Conservation (phyloP, 2,888 invertebrate genomes). For the Agonopterix heracliana region DNA sequence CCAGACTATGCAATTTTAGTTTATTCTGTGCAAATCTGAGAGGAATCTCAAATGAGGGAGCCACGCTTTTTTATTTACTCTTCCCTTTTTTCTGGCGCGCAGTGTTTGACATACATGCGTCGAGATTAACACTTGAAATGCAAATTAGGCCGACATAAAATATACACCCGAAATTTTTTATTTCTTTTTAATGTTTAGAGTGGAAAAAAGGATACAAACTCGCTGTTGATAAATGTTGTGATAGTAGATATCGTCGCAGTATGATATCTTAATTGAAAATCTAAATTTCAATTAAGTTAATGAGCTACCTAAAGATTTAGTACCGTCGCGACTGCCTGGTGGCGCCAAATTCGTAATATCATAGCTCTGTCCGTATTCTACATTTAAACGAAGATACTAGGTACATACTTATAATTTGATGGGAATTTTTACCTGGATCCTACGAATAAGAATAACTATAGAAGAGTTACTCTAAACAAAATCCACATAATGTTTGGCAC, state of each 20-base stretch:
- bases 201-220: not conserved
- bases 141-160: constrained; percentile 9
- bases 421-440: no score
- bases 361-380: no score
- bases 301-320: constrained; percentile 27
- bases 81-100: constrained; percentile 9
- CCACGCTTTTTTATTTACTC: constrained; percentile 16
- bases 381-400: no score
- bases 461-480: no score
- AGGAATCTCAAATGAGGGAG: constrained; percentile 38
- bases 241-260: not conserved
- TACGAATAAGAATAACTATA: no score
- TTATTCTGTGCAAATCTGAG: constrained; percentile 31
- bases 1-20: constrained; percentile 16
- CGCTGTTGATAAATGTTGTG: not conserved
- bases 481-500: no score
- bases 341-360: constrained; percentile 26
- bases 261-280: constrained; percentile 49
- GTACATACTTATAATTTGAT: no score
- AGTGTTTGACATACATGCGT: constrained; percentile 11
- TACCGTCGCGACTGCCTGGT: constrained; percentile 19
- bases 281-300: constrained; percentile 43
- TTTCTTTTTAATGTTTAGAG: constrained; percentile 21
- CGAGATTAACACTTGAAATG: constrained; percentile 16
- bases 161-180: constrained; percentile 27